These are phyloP conservation scores for Clangula hyemalis DNA, from an alignment of 2,797 vertebrate genomes.

Conservation along the genomic window DNA sequence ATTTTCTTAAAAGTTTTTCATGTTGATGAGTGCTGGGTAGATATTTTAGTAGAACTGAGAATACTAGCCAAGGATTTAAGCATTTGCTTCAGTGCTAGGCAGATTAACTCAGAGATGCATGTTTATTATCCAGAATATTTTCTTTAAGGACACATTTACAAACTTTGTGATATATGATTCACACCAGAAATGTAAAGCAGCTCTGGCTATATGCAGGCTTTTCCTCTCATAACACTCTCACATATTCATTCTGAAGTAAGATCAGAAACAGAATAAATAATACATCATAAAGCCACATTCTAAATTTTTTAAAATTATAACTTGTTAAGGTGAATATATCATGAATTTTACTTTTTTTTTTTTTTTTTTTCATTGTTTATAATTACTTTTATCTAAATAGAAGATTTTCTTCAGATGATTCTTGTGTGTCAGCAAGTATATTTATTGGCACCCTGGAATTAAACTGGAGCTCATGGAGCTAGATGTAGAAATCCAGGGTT, in stretches of 20 bases:
- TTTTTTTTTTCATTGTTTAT: not conserved
- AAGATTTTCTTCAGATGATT: not conserved
- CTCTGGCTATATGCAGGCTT: not conserved
- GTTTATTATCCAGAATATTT: not conserved
- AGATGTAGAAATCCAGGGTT: not conserved
- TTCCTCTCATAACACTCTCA: not conserved
- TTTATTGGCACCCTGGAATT: not conserved
- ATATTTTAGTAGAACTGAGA: not conserved
- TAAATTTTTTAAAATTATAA: not conserved
- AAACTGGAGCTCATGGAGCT: not conserved
- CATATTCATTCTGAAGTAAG: not conserved
- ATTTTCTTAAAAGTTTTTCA: not conserved
- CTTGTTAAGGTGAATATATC: not conserved
- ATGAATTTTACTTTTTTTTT: not conserved
- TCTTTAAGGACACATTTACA: not conserved
- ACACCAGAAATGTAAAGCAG: not conserved
- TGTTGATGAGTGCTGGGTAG: too few relatives aligned
- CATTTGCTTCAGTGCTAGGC: not conserved
- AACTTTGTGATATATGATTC: not conserved
- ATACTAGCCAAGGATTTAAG: not conserved
- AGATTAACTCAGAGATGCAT: not conserved
- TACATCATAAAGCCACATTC: not conserved
- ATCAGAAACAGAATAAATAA: not conserved
- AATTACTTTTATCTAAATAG: not conserved
- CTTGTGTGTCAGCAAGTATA: not conserved